These are phyloP conservation scores for Zosterops lateralis DNA, from an alignment of 2,113 vertebrate genomes.

Conservation along the genomic window DNA sequence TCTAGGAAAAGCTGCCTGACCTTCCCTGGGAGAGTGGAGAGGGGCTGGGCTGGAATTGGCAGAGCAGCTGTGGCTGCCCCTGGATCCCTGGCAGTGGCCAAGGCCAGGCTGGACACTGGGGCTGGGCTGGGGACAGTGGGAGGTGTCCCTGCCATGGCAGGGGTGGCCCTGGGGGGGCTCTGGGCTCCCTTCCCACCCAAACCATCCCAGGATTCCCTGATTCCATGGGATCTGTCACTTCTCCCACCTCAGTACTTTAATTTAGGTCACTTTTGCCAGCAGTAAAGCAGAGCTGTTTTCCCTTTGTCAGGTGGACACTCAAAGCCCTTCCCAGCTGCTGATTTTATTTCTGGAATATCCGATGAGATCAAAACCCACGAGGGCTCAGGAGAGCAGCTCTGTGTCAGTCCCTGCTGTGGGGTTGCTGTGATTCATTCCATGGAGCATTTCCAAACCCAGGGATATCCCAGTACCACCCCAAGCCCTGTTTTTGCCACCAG, in stretches of 20 bases:
- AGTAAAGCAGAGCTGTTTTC: background rate
- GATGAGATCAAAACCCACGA: fast-evolving
- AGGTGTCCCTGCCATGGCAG: background rate
- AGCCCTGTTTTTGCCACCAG: background rate
- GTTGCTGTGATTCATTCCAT: background rate
- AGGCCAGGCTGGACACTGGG: background rate
- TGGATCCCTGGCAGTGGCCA: background rate
- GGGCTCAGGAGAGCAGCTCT: background rate
- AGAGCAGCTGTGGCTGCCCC: background rate
- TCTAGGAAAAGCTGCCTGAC: background rate
- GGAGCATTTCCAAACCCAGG: background rate
- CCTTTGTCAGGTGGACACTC: background rate
- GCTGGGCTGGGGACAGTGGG: background rate
- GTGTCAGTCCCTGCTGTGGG: background rate
- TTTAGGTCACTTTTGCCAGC: background rate
- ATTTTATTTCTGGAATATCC: too few species aligned
- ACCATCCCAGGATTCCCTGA: fast-evolving
- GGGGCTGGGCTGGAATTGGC: fast-evolving
- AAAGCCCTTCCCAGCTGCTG: background rate
- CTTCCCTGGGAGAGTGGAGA: background rate
- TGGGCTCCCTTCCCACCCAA: background rate
- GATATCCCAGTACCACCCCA: background rate
- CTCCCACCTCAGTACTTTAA: background rate
- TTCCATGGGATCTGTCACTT: background rate
- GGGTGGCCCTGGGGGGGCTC: background rate